These are phyloP conservation scores for Drosophila santomea DNA, from an alignment of 1,140 invertebrate genomes.

Conservation along the genomic window DNA sequence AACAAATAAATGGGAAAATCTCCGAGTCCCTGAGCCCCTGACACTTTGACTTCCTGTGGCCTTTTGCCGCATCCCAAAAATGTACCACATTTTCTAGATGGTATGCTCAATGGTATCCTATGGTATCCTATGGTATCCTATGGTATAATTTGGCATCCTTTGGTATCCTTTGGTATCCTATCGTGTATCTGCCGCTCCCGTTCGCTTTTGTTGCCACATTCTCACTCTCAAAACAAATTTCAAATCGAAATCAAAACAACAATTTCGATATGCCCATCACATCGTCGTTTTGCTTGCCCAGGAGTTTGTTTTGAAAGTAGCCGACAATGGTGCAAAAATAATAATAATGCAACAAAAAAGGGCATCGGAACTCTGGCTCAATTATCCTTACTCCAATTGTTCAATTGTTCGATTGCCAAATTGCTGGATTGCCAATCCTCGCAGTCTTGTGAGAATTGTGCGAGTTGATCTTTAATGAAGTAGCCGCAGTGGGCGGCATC, in stretches of 20 bases:
- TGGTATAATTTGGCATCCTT: too few relatives aligned
- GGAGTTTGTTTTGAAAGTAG: conserved; percentile 53
- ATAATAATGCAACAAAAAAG: background rate
- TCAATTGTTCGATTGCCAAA: conserved; percentile 18
- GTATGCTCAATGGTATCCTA: background rate
- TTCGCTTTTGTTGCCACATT: conserved; percentile 21
- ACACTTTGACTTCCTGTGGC: conserved; percentile 82
- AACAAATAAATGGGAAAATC: conserved; percentile 39
- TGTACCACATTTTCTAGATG: background rate
- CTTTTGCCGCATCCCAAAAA: conserved; percentile 33
- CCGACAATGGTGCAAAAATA: conserved; percentile 20
- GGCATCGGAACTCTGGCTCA: conserved; percentile 10
- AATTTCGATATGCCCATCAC: conserved; percentile 66
- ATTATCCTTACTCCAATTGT: conserved; percentile 32
- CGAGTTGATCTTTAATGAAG: conserved; percentile 40
- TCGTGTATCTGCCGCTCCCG: background rate
- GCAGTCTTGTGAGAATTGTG: background rate
- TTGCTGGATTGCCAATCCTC: conserved; percentile 6
- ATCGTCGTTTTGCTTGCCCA: conserved; percentile 31
- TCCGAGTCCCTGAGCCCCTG: conserved; percentile 35
- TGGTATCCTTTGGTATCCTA: too few relatives aligned
- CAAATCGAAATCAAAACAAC: conserved; percentile 75
- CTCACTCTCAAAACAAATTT: conserved; percentile 59
- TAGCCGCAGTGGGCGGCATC: conserved; percentile 26
- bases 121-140: background rate